Base-by-base conservation (phyloP, 1,140 invertebrate species). In the Drosophila hydei region DNA sequence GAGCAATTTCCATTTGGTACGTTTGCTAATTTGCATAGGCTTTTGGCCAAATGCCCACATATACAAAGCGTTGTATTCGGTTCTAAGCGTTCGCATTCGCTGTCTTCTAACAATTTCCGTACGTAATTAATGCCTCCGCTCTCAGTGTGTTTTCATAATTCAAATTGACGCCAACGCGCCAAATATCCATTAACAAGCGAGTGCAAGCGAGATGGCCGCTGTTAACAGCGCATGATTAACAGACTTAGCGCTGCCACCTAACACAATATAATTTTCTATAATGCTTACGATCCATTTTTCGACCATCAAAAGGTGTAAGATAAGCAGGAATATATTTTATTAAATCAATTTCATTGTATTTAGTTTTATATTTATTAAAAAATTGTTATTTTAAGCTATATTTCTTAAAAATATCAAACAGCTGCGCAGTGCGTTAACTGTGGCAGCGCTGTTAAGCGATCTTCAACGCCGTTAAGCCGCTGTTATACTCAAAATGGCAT, bases 81-180 rank as follows among this genome's bases (percentile, higher is more conserved):
- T 85, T 85, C 77, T 87, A 77, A 77, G 30, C 33, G 21, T 19
- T 77, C 77, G 47, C 23, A 62, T 45, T 71, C 23, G 52, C 43
- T 64, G 61, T 43, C 60, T 79, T 58, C 52, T 56, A 64, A 50
- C 81, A 80, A 77, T 85, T 85, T 85, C 77, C 74, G 70, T 72
- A 68, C 71, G 65, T 85, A 87, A 77, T 85, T 87, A 87, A 80
- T 75, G 71, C 72, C 63, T 69, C 42, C 52, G 9, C 48, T 25
- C 27, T 51, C 38, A 42, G 38, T 52, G 54, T 58, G 9, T 45
- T 45, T 45, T 64, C 52, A 75, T 70, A 75, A 80, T 85, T 85
- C 63, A 77, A 87, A 87, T 75, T 54, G 65, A 85, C 78, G 78
- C 79, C 79, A 78, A 87, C 81, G 81, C 81, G 81, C 81, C 77